Evolutionary conservation across 1,140 invertebrate genomes (phyloP).

Genomic region (Orussus abietinus): DNA sequence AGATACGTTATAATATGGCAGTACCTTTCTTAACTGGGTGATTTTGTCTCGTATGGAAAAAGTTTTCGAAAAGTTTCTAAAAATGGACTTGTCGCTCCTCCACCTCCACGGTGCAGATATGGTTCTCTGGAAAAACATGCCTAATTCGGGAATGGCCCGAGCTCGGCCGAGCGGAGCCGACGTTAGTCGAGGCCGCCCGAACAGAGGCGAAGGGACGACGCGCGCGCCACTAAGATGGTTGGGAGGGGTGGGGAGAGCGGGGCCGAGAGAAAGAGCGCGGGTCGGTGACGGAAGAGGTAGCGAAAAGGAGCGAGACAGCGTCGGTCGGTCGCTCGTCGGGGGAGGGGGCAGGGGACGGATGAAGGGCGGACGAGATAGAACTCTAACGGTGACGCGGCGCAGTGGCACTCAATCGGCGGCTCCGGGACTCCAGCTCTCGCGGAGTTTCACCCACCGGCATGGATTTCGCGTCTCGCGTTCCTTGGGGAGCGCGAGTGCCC

Average conservation of each 20-base stretch:
- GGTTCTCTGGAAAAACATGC: no score
- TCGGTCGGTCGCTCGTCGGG: no score
- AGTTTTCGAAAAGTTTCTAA: no score
- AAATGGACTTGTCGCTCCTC: not conserved
- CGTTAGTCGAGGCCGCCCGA: no score
- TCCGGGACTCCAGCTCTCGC: slow-evolving; percentile 7
- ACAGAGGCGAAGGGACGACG: slow-evolving; percentile 5
- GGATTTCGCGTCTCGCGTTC: no score
- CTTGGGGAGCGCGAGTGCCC: no score
- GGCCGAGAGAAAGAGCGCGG: slow-evolving; percentile 4
- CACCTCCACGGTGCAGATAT: slow-evolving; percentile 1
- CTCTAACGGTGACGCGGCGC: slow-evolving; percentile 42
- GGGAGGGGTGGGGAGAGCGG: not conserved
- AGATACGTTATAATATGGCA: no score
- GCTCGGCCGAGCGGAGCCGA: no score
- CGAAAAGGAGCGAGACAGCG: slow-evolving; percentile 6
- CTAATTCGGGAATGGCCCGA: no score
- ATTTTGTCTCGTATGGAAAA: no score
- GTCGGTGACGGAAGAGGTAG: not conserved
- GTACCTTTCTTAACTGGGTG: no score
- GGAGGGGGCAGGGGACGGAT: slow-evolving; percentile 14
- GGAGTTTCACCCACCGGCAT: no score
- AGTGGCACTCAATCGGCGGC: slow-evolving; percentile 37
- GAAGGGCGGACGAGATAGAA: slow-evolving; percentile 25
- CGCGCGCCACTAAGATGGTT: slow-evolving; percentile 13